phyloP scores from a whole-genome alignment of 2,888 invertebrate species.

The Melieria crassipennis region DNA sequence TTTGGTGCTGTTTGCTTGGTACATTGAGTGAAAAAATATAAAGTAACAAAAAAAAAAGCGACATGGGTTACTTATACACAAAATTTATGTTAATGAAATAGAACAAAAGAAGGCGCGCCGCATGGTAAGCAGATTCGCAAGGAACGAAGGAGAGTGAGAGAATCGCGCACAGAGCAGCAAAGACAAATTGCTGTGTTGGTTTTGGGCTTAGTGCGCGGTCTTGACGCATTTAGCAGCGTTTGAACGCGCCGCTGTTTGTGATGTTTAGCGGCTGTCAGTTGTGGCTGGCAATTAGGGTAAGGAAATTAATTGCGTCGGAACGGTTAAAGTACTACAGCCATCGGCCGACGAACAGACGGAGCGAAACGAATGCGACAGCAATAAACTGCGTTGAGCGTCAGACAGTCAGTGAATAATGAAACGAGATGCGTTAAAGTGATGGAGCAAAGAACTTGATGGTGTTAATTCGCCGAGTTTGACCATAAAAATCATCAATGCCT shows the following conservation, averaged over 20 bases:
- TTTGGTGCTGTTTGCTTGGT: too few species aligned
- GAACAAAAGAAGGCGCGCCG: constrained; percentile 18
- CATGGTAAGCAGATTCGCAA: not conserved
- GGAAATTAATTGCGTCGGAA: constrained; percentile 13
- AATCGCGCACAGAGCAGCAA: constrained; percentile 8
- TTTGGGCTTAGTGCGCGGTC: not conserved
- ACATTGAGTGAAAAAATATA: too few species aligned
- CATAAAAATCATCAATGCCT: too few species aligned
- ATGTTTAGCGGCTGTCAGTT: constrained; percentile 18
- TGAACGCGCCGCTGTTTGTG: not conserved
- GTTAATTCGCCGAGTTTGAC: too few species aligned
- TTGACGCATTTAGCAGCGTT: not conserved
- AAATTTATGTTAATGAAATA: constrained; percentile 35
- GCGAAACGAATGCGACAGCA: not conserved
- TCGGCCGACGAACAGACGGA: too few species aligned
- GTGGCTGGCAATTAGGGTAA: constrained; percentile 16
- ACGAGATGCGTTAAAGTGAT: too few species aligned
- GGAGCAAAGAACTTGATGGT: too few species aligned
- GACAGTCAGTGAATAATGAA: too few species aligned
- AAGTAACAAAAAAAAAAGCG: too few species aligned
- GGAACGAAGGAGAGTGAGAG: constrained; percentile 5
- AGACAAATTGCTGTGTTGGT: constrained; percentile 23
- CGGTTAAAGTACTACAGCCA: not conserved
- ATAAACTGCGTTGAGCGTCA: too few species aligned
- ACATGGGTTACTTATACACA: constrained; percentile 6